Evolutionary conservation across 2,888 invertebrate genomes (phyloP), one percentile per base, ranked within the genome.

Genomic region (Drosophila paracracens): DNA sequence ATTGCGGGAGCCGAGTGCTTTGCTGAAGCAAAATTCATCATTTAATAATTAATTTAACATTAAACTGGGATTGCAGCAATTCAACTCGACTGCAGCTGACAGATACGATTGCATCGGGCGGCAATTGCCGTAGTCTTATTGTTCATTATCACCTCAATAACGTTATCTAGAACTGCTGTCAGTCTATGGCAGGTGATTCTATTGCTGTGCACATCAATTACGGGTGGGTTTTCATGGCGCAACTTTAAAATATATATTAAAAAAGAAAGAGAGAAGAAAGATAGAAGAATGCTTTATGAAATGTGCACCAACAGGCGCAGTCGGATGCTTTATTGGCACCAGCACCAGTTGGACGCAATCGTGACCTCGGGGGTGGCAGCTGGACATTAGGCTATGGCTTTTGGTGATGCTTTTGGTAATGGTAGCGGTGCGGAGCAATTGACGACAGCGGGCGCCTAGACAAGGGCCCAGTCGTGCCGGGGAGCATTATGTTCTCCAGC

Each of bases 301-400:
- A 73, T 84, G 75, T 65, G 61, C 52, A 76, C 48, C 74, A 81
- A 74, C 58, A 60, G 82, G 72, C 88, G 66, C 74, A 53, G 27
- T 59, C 38, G 67, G 50, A 67, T 80, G 80, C 75, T 82, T 89
- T 85, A 85, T 85, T 88, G 85, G 85, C 85, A 85, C 81, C 88
- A 88, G 72, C 57, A 57, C 58, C 70, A 64, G 50, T 50, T 5
- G 48, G 18, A 33, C 38, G 61, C 56, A 29, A 62, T 27, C 33
- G 67, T 50, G 67, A 11, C 57, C 70, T 64, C 43, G 67, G 71
- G 74, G 66, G 11, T 69, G 69, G 68, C 63, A 76, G 75, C 69
- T 80, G 90, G 88, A 87, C 89, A 89, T 85, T 85, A 85, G 88
- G 65, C 67, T 46, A 51, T 50, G 56, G 48, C 38, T 38, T 53